Evolutionary conservation across 2,113 vertebrate species (phyloP), one percentile per base, ranked within the genome.

Genomic region (Aegotheles bennettii): DNA sequence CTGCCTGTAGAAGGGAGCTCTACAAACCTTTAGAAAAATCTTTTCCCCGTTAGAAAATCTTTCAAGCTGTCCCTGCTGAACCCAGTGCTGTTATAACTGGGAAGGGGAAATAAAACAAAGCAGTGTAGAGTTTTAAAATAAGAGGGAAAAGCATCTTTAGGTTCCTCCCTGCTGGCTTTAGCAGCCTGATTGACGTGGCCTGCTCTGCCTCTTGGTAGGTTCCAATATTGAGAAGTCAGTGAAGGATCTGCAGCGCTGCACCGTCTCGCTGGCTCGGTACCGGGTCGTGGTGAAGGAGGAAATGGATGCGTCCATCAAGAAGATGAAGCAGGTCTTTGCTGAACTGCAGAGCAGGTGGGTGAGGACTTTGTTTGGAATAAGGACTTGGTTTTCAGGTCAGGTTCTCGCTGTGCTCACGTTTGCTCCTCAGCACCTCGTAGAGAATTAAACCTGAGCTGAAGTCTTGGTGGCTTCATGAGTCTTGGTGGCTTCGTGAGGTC

Each of bases 211-310:
- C 69, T 93, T n/a, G 18, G 28, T 95, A 99, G 99, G 98, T 89
- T 96, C 99, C 33, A 99, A 98, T 87, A 99, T 99, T 10, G 99
- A 99, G 89, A 99, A 99, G 82, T 99, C 99, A 0, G 98, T 99
- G 95, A 99, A 99, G 97, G 99, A 99, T 97, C 98, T 99, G 67
- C 99, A 99, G 96, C 98, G 99, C 60, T 99, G 99, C 93, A 99
- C 98, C 4, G 99, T 98, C 6, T 99, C 99, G 1, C 98, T 99
- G 92, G 99, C 99, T 4, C 98, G 99, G n/a, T 99, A 99, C 97
- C 98, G 98, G 79, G 98, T 99, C 38, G 98, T 99, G 93, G 98
- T 99, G 77, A 99, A 99, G 96, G 99, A 99, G 51, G 99, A 99
- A 91, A 99, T 99, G 98, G 99, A 99, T 84, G 97, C 98, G 6